Base-by-base conservation (phyloP, 2,888 invertebrate genomes). In the Axea sp. region DNA sequence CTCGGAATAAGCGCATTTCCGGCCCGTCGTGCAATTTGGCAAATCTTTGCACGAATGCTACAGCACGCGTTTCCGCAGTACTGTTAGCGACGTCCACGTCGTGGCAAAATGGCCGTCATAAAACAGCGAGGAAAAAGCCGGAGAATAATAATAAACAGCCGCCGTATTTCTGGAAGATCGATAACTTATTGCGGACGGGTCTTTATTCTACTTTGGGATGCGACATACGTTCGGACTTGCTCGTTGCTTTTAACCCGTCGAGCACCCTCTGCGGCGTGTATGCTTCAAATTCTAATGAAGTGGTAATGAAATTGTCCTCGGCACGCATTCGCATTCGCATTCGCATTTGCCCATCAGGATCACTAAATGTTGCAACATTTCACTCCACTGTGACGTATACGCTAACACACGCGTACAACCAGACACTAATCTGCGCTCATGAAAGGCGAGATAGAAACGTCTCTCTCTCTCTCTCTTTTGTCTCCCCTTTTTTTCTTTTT, bases 261-360 rank as follows among this genome's bases (percentile, higher is more conserved):
- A 47, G 33, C 69, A 39, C 43, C 53, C 60, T 60, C 47, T n/a
- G 49, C 49, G 26, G 26, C 55, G 49, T 17, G 59, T 72, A 51
- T 47, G 60, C 71, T 57, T 72, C 57, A 64, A 72, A 72, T 72
- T 72, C 72, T 72, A 72, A 72, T 72, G 64, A 72, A 72, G 64
- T 72, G 71, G 62, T 64, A 71, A 71, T 71, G 71, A 71, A 71
- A 64, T 71, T 71, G 64, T 71, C 71, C 62, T 60, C 69, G 12
- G 53, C 69, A 69, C 60, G 69, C 69, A 69, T 55, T 69, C 62
- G 45, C 69, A 47, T 62, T 62, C 62, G 62, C 69, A 69, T 55
- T 69, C 62, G 45, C 69, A 47, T 62, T 62, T 55, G 62, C n/a
- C 69, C 55, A 69, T 69, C 69, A 55, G 39, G 53, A 69, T 55